Evolutionary conservation across 2,797 vertebrate genomes (phyloP).

Genomic region (Falco berigora): DNA sequence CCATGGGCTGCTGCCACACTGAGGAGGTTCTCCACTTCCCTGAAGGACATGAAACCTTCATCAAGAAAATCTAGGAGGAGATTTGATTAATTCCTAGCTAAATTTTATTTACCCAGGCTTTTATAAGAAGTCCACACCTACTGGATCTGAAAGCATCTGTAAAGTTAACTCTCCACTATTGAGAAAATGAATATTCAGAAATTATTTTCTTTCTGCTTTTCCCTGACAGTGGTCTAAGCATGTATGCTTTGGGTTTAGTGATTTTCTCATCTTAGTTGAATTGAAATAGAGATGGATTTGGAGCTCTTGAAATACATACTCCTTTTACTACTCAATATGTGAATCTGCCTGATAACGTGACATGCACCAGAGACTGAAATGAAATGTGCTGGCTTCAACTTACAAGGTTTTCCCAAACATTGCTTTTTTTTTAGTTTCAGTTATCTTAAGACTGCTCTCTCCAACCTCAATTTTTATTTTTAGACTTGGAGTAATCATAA

Average conservation of each 20-base stretch:
- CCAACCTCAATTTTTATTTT: neutral
- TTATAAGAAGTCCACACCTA: neutral
- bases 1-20: constrained; percentile 30
- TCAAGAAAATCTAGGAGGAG: neutral
- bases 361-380: neutral
- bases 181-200: neutral
- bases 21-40: constrained; percentile 58
- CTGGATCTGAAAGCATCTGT: neutral
- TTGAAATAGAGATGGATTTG: neutral
- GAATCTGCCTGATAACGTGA: neutral
- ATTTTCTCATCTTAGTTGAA: neutral
- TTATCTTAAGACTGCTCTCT: neutral
- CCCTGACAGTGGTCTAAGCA: neutral
- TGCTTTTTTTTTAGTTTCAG: neutral
- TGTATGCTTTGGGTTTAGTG: neutral
- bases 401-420: neutral
- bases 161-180: neutral
- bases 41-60: constrained; percentile 1
- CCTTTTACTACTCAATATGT: neutral
- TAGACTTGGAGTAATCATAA: neutral
- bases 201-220: neutral
- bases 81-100: neutral
- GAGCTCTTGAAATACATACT: neutral
- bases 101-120: neutral
- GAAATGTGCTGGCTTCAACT: neutral